Evolutionary conservation across 2,797 vertebrate genomes (phyloP).

Genomic region (Cephalopachus bancanus): DNA sequence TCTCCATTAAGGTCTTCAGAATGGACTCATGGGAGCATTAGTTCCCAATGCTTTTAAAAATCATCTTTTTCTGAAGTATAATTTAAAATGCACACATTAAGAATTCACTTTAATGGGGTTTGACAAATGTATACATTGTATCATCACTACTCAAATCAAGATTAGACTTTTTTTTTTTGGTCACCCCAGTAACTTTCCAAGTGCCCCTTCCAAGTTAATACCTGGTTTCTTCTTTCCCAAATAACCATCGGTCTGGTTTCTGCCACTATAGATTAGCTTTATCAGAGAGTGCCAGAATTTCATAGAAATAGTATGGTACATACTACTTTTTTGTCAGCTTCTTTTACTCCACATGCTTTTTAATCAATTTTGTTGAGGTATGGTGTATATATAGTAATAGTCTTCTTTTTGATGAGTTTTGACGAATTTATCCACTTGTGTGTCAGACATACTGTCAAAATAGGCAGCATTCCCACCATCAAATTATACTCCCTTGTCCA

Average conservation of each 20-base stretch:
- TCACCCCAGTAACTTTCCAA: constrained; percentile 3
- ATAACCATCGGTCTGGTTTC: not conserved
- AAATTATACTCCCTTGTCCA: not conserved
- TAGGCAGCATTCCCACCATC: not conserved
- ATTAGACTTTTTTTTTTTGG: not conserved
- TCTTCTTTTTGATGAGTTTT: constrained; percentile 4
- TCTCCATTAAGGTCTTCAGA: not conserved
- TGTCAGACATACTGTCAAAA: constrained; percentile 5
- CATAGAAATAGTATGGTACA: not conserved
- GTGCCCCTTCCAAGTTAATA: not conserved
- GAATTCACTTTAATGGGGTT: constrained; percentile 1
- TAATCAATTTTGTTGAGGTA: not conserved
- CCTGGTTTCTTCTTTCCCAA: not conserved
- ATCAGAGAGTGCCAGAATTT: not conserved
- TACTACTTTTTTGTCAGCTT: not conserved
- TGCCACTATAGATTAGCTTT: not conserved
- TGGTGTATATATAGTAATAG: not conserved
- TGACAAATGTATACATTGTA: not conserved
- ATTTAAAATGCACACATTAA: not conserved
- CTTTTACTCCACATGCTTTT: constrained; percentile 25
- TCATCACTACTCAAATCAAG: not conserved
- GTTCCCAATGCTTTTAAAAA: not conserved
- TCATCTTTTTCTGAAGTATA: constrained; percentile 2
- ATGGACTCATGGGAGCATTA: not conserved
- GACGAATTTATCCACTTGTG: not conserved